Percentiles rank a stretch among this genome's conserved stretches.
Evolutionary conservation across 2,113 vertebrate species (phyloP).

Genomic region (Boulengeromyrus knoepffleri): DNA sequence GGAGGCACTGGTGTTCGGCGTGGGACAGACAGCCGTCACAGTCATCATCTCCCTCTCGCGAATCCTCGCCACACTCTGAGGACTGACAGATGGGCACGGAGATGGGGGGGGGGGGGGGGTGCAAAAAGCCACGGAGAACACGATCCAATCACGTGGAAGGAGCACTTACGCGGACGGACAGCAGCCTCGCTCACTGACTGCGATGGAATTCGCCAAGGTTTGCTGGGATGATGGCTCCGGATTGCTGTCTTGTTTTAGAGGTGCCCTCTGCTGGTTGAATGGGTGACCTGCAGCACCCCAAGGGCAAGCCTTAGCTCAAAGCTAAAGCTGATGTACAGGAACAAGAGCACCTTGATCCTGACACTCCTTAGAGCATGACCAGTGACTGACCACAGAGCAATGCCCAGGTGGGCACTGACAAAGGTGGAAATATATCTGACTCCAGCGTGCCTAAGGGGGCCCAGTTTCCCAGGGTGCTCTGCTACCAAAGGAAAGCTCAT

Average conservation of each 20-base stretch:
- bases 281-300: not conserved
- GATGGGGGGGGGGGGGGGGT: not conserved
- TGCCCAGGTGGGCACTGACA: not conserved
- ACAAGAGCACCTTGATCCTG: not conserved
- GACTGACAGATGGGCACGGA: constrained; percentile 1
- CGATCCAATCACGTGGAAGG: not conserved
- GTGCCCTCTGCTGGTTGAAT: not conserved
- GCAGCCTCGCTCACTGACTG: constrained; percentile 3
- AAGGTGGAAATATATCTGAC: not conserved
- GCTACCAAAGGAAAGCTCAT: not conserved
- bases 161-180: not conserved
- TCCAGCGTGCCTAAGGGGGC: not conserved
- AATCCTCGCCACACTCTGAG: constrained; percentile 88
- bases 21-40: constrained; percentile 86
- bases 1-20: constrained; percentile 88
- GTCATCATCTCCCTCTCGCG: constrained; percentile 90
- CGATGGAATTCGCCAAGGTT: not conserved
- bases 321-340: not conserved
- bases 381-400: not conserved
- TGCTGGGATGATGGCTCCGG: not conserved
- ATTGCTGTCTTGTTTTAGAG: not conserved
- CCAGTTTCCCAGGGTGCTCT: not conserved
- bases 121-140: not conserved
- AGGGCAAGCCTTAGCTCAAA: not conserved
- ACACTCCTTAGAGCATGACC: not conserved